Evolutionary conservation across 2,797 vertebrate species (phyloP).

Genomic region (Peromyscus nudipes): DNA sequence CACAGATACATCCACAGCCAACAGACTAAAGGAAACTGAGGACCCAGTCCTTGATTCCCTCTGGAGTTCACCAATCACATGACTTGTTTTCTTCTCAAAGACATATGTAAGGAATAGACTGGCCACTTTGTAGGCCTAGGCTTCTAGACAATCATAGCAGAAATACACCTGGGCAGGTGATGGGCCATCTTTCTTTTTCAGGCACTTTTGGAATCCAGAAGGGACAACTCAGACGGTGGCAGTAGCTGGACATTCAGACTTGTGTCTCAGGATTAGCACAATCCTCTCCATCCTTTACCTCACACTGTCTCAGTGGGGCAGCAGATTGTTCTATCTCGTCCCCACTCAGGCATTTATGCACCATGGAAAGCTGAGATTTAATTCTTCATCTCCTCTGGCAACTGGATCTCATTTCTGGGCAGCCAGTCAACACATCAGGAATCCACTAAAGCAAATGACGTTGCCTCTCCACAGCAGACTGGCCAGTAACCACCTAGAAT

Average conservation of each 20-base stretch:
- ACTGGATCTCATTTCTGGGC: conserved; percentile 73
- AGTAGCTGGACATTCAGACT: neutral
- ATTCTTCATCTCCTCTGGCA: conserved; percentile 63
- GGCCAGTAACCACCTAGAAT: conserved; percentile 76
- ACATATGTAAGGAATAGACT: neutral
- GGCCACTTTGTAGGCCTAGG: neutral
- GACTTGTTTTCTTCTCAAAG: neutral
- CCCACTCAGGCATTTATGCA: conserved; percentile 6
- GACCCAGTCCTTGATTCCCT: neutral
- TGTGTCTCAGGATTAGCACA: neutral
- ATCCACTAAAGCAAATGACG: conserved; percentile 72
- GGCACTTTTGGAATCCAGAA: neutral
- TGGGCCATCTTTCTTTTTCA: neutral
- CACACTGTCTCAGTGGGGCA: neutral
- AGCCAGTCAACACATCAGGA: conserved; percentile 74
- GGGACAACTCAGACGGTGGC: neutral
- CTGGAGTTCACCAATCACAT: neutral
- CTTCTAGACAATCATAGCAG: neutral
- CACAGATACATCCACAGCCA: neutral
- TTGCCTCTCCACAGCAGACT: conserved; percentile 72
- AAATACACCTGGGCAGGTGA: neutral
- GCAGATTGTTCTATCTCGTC: neutral
- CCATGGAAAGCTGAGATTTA: conserved; percentile 48
- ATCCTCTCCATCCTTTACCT: neutral
- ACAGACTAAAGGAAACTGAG: neutral